Base-by-base conservation (phyloP, 2,113 vertebrate species). In the Saguinus imperator region DNA sequence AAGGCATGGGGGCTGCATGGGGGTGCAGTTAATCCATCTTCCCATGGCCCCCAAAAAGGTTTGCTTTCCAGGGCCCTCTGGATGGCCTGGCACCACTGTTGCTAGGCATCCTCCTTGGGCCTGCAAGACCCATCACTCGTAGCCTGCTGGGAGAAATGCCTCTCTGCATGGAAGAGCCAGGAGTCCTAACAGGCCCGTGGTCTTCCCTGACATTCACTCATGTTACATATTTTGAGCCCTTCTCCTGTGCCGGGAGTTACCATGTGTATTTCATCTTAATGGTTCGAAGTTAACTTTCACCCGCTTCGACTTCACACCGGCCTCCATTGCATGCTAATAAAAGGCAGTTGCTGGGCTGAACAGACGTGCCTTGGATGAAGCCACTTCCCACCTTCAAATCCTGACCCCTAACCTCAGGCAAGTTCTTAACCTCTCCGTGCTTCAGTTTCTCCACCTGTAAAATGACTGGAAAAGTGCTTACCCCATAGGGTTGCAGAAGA, bases 391-490 rank as follows among this genome's bases (percentile, higher is more conserved):
- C 29, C 9, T 75, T 87, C 79, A 32, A 12, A 25, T 79, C 52
- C 70, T 50, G 55, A 12, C 64, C 91, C 89, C 75, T 50, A 43
- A 75, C 45, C 17, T 32, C 27, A 45, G 40, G 32, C 5, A 32
- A 61, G 29, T 48, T 96, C 84, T 75, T 82, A 76, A 25, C 21
- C 6, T 96, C 61, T 79, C 73, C 58, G 57, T 35, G 6, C 79
- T 93, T 86, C 50, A 35, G 27, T 70, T 85, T 87, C 48, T 90
- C 16, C 27, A 21, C 72, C 75, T 57, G 5, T 89, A 80, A 95
- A 68, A 81, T 43, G 77, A 27, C 55, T 27, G 23, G 6, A 58
- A 27, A 80, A 35, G 88, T 21, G 16, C 52, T 72, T 25, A 8
- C 58, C 17, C 18, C 2, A 3, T 25, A 72, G 20, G 20, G 1